Percentiles rank a stretch among this genome's conserved stretches.
phyloP scores from a whole-genome alignment of 2,888 invertebrate genomes.

The Melipona beecheii region DNA sequence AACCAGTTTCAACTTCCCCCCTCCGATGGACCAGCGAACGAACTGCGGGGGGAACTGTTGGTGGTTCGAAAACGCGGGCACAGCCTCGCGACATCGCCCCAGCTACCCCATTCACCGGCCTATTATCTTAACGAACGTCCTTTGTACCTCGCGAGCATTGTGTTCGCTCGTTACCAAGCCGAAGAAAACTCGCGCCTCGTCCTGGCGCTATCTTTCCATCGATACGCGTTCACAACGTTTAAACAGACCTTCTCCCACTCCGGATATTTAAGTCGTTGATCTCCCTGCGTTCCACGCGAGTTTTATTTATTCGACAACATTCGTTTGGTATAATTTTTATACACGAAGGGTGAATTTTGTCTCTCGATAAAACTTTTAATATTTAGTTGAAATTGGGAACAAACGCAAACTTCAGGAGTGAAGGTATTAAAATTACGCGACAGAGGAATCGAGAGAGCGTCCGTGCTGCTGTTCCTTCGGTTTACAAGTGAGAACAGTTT shows the following conservation, averaged over 20 bases:
- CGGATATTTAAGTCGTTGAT: not conserved
- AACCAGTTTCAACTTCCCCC: conserved; percentile 51
- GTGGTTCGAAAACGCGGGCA: conserved; percentile 27
- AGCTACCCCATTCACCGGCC: conserved; percentile 56
- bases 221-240: not conserved
- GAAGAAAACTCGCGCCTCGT: conserved; percentile 1
- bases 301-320: too few species aligned
- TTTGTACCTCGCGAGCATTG: conserved; percentile 66
- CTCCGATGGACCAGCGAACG: conserved; percentile 34
- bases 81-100: conserved; percentile 41
- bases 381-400: too few species aligned
- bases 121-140: conserved; percentile 76
- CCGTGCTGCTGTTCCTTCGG: too few species aligned
- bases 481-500: too few species aligned
- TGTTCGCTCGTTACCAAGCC: conserved; percentile 41
- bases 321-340: too few species aligned
- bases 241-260: not conserved
- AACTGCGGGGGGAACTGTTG: not conserved
- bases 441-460: too few species aligned
- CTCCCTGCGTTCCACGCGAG: too few species aligned
- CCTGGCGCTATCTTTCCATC: not conserved
- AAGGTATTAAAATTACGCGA: too few species aligned
- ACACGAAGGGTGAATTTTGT: too few species aligned
- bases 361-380: too few species aligned
- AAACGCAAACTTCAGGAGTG: too few species aligned